These are phyloP conservation scores for Panopea generosa DNA, from an alignment of 2,888 invertebrate genomes.

Conservation along the genomic window DNA sequence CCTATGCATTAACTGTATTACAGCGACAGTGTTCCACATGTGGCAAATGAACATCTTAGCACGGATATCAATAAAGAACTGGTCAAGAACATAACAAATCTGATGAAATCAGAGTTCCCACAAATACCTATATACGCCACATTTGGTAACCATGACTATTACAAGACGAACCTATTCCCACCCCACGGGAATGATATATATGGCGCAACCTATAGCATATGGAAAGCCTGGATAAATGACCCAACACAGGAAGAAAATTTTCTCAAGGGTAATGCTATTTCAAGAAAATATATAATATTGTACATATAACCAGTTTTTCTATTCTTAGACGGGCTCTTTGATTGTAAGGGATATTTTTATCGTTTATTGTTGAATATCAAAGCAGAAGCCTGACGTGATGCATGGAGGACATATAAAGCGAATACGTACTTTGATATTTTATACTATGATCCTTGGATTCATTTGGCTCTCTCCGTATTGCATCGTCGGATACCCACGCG, in stretches of 20 bases:
- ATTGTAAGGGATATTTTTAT: too few relatives aligned
- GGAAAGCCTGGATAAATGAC: conserved; percentile 90
- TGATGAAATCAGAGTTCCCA: conserved; percentile 87
- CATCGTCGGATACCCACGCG: too few relatives aligned
- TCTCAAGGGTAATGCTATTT: conserved; percentile 91
- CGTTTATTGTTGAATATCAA: too few relatives aligned
- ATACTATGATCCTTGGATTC: too few relatives aligned
- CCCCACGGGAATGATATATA: conserved; percentile 85
- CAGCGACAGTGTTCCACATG: not conserved
- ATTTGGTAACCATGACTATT: conserved; percentile 93
- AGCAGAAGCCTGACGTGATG: too few relatives aligned
- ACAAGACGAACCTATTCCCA: conserved; percentile 86
- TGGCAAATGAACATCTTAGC: conserved; percentile 86
- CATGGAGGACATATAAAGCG: too few relatives aligned
- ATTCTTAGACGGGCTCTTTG: too few relatives aligned
- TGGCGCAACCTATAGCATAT: conserved; percentile 89
- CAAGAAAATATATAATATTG: too few relatives aligned
- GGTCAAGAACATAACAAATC: conserved; percentile 90
- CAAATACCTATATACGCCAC: conserved; percentile 93
- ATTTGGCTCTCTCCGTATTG: too few relatives aligned
- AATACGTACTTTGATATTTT: too few relatives aligned
- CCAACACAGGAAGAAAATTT: conserved; percentile 93
- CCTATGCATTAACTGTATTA: too few relatives aligned
- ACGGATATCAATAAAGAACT: conserved; percentile 90
- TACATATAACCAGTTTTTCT: too few relatives aligned